phyloP scores from a whole-genome alignment of 2,888 invertebrate genomes.

The Allophyes oxyacanthae region DNA sequence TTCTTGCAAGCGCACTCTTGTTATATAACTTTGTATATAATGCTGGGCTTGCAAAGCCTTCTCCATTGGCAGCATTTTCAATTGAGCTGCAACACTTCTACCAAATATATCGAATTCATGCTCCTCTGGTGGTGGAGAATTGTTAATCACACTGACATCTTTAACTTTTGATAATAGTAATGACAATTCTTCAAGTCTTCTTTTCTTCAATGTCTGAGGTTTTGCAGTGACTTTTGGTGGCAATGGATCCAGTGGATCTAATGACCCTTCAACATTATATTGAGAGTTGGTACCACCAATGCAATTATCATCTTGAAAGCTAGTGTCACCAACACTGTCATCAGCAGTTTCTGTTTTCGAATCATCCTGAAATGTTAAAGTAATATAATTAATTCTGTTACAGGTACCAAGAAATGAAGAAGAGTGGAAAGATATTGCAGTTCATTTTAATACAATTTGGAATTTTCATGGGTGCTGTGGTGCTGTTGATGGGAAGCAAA shows the following conservation, averaged over 20 bases:
- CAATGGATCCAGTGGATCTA: constrained; percentile 1
- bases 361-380: background rate
- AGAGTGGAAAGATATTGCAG: constrained; percentile 11
- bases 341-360: constrained; percentile 4
- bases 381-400: background rate
- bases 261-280: constrained; percentile 9
- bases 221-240: constrained; percentile 5
- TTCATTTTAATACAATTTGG: constrained; percentile 10
- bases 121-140: constrained; percentile 15
- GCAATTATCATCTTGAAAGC: constrained; percentile 18
- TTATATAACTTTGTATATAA: constrained; percentile 45
- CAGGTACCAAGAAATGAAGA: constrained; percentile 12
- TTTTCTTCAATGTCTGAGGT: constrained; percentile 15
- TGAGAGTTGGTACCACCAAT: constrained; percentile 4
- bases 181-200: constrained; percentile 22
- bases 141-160: constrained; percentile 13
- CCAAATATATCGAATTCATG: constrained; percentile 47
- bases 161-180: constrained; percentile 28
- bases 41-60: constrained; percentile 41
- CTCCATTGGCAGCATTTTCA: constrained; percentile 32
- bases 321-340: constrained; percentile 1
- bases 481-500: constrained; percentile 13
- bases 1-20: constrained; percentile 31
- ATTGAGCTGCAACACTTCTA: constrained; percentile 38
- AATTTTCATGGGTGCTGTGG: constrained; percentile 24